Base-by-base conservation (phyloP, 2,888 invertebrate genomes). In the Seira sanloemensis region DNA sequence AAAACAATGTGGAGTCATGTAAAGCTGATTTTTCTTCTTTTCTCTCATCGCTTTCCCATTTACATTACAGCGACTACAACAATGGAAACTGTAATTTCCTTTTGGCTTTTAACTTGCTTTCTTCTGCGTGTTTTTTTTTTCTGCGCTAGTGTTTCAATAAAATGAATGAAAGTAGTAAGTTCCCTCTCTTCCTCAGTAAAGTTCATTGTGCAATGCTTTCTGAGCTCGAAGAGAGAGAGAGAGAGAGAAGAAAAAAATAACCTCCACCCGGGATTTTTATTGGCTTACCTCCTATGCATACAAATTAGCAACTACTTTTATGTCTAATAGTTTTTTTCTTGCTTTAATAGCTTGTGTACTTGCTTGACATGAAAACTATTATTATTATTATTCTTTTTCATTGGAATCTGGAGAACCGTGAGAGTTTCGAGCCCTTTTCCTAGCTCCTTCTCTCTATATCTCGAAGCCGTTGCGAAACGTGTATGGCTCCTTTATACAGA, bases 221-320 rank as follows among this genome's bases (percentile, higher is more conserved):
- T n/a, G n/a, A n/a, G 25, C 58, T 46, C 50, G 50, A 21, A 50
- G 50, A 72, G 26, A 2, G 26, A 54, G 24, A 19, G 62, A 74
- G 74, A 62, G 19, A n/a, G 16, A 65, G 72, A 54, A 16, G 23
- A 16, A n/a, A 46, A 50, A 50, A 16, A 66, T 67, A 76, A 9
- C 21, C 18, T 62, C 69, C 69, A 81, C 65, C 71, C 82, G 77
- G 82, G 82, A 82, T 82, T 82, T 82, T 82, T 82, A 82, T 82
- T 82, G 82, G 72, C 77, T 72, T 73, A 73, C 77, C 77, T 77
- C 68, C 77, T 27, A 77, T 82, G 82, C 82, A 82, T 82, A 82
- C 82, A 82, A 82, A 82, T 82, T 82, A 82, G 72, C 77, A 37
- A 37, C 37, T 37, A 82, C 77, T 82, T 82, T 76, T 78, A 50